phyloP scores from a whole-genome alignment of 2,797 vertebrate genomes.

The Mionectes olivaceus region DNA sequence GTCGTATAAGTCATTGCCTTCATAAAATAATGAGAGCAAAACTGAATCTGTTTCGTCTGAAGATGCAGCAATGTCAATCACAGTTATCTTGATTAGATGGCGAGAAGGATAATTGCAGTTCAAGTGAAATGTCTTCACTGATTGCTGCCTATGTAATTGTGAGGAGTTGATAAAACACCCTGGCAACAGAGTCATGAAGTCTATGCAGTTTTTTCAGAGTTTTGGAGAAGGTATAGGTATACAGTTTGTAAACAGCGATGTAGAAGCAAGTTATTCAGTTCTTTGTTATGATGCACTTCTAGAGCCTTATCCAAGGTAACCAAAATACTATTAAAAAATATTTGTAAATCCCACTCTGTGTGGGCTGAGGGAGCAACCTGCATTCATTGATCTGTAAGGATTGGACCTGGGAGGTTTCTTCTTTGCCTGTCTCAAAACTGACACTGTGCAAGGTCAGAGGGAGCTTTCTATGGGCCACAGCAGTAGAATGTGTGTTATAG shows the following conservation, averaged over 20 bases:
- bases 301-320: neutral
- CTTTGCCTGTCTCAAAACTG: neutral
- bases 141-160: constrained; percentile 18
- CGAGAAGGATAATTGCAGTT: constrained; percentile 32
- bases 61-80: constrained; percentile 1
- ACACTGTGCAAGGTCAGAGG: neutral
- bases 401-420: neutral
- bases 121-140: neutral
- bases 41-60: neutral
- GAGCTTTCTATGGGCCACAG: neutral
- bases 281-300: neutral
- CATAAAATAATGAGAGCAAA: neutral
- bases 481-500: neutral
- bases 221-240: neutral
- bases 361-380: neutral
- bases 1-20: neutral
- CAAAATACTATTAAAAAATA: neutral
- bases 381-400: neutral
- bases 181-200: rapidly evolving
- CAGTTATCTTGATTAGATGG: constrained; percentile 26
- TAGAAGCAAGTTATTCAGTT: neutral
- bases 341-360: neutral
- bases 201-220: neutral
- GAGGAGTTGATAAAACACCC: neutral
- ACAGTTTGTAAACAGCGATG: neutral